Percentiles rank a stretch among this genome's conserved stretches.
phyloP scores from a whole-genome alignment of 37 sponge, comb jelly and placozoan genomes.

The Eunapius fragilis region DNA sequence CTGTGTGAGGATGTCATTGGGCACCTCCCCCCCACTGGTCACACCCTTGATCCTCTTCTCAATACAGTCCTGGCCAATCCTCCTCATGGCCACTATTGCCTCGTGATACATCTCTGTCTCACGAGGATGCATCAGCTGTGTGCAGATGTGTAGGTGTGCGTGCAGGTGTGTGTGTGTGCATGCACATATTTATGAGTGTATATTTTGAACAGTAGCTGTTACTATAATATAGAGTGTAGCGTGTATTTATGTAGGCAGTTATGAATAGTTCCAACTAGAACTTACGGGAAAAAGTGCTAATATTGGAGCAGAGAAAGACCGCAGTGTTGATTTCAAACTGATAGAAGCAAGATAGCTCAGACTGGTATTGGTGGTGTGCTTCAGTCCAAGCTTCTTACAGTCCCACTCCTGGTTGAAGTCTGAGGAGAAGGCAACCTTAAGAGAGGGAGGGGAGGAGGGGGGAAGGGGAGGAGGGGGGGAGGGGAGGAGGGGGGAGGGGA shows the following conservation, averaged over 20 bases:
- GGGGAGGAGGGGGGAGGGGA: neutral
- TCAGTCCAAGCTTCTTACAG: neutral
- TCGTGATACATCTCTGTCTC: conserved; percentile 13
- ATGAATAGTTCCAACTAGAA: neutral
- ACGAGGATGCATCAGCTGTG: conserved; percentile 12
- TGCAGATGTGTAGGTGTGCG: neutral
- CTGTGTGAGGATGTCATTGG: conserved; percentile 33
- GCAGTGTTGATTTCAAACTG: neutral
- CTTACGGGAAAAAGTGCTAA: neutral
- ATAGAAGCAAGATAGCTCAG: neutral
- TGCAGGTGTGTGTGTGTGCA: conserved; percentile 6
- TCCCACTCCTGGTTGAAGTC: neutral
- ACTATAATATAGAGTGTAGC: neutral
- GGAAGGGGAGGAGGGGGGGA: neutral
- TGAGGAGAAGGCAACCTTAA: conserved; percentile 1
- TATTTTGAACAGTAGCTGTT: neutral
- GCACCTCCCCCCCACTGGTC: conserved; percentile 14
- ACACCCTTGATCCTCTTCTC: conserved; percentile 12
- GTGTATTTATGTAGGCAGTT: neutral
- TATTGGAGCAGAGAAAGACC: neutral
- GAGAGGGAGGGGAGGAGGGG: neutral
- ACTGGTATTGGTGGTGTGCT: neutral
- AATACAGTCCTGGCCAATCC: conserved; percentile 27
- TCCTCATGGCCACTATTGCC: conserved; percentile 12
- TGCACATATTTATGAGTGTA: neutral